phyloP scores from a whole-genome alignment of 2,888 invertebrate genomes.

The Dichetophora obliterata region DNA sequence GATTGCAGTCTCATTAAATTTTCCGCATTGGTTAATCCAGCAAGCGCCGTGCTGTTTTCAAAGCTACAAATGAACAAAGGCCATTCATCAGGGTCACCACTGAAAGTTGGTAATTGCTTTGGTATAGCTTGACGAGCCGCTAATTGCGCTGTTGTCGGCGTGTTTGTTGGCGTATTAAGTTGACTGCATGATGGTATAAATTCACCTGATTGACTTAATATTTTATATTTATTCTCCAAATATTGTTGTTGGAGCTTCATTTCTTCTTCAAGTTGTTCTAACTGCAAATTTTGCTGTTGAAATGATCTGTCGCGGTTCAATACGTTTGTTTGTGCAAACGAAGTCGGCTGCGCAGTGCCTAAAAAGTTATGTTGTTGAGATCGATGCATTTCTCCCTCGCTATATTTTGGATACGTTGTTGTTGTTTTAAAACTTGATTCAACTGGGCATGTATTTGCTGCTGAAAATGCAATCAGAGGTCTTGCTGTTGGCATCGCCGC shows the following conservation, averaged over 20 bases:
- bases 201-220: background rate
- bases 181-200: background rate
- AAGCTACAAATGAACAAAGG: constrained; percentile 39
- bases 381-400: no score
- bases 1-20: constrained; percentile 36
- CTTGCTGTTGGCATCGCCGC: no score
- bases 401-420: no score
- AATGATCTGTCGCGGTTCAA: background rate
- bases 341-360: no score
- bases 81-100: constrained; percentile 40
- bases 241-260: background rate
- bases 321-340: no score
- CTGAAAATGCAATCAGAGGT: no score
- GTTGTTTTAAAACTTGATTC: no score
- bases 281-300: background rate
- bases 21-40: constrained; percentile 35
- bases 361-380: no score
- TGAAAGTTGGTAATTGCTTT: constrained; percentile 37
- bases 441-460: no score
- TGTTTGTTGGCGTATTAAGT: background rate
- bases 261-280: background rate
- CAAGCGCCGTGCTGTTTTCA: constrained; percentile 36
- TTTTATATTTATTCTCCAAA: background rate
- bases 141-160: no score
- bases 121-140: no score